A percentile compares a stretch with the other conserved stretches of the same genome.
These are phyloP conservation scores for Perithous albicinctus DNA, from an alignment of 2,888 invertebrate species.

Conservation along the genomic window DNA sequence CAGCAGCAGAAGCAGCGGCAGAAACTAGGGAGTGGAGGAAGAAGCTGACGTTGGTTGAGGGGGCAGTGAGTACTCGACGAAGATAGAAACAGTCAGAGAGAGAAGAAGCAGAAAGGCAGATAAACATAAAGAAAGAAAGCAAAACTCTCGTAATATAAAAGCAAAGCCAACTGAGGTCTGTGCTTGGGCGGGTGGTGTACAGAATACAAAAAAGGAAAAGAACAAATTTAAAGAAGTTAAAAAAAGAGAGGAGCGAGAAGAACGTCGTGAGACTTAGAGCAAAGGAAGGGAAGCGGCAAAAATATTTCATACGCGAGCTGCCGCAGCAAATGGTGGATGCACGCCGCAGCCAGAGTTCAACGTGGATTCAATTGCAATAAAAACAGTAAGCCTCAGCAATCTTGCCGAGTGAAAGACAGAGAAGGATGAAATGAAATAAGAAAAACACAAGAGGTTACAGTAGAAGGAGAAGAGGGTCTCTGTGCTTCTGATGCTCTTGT, in stretches of 20 bases:
- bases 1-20: slow-evolving; percentile 27
- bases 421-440: slow-evolving; percentile 68
- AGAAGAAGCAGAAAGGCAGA: slow-evolving; percentile 20
- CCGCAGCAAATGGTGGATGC: slow-evolving; percentile 61
- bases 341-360: slow-evolving; percentile 46
- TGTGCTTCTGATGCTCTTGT: slow-evolving; percentile 54
- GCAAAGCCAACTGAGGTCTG: slow-evolving; percentile 67
- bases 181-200: slow-evolving; percentile 36
- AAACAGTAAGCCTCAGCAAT: slow-evolving; percentile 81
- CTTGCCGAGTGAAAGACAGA: slow-evolving; percentile 68
- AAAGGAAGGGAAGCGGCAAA: slow-evolving; percentile 71
- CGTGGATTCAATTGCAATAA: slow-evolving; percentile 84
- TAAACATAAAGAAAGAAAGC: slow-evolving; percentile 62
- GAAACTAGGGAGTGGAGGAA: slow-evolving; percentile 30
- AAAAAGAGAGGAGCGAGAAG: slow-evolving; percentile 64
- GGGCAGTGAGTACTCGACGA: slow-evolving; percentile 16
- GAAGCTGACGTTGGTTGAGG: slow-evolving; percentile 39
- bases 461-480: slow-evolving; percentile 77
- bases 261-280: slow-evolving; percentile 66
- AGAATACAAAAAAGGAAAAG: slow-evolving; percentile 43
- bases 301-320: slow-evolving; percentile 75
- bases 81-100: slow-evolving; percentile 42
- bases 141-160: slow-evolving; percentile 73
- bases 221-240: slow-evolving; percentile 69
- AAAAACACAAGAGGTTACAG: slow-evolving; percentile 54